Evolutionary conservation across 1,140 invertebrate genomes (phyloP).

Genomic region (Orussus abietinus): DNA sequence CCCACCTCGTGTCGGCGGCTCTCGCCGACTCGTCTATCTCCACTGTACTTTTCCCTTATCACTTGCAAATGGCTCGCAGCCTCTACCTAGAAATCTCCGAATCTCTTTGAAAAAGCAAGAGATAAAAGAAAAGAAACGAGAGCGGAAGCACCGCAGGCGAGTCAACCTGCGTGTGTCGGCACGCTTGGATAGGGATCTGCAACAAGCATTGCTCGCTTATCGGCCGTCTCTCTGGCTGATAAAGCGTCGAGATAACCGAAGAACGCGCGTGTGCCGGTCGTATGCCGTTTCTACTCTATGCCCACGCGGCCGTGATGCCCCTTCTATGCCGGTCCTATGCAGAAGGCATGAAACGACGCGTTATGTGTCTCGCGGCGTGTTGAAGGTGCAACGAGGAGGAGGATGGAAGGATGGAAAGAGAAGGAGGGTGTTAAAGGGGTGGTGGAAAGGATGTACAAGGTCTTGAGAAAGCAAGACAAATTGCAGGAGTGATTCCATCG

Average conservation of each 20-base stretch:
- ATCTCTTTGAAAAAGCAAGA: too few species aligned
- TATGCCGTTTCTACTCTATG: conserved; percentile 1
- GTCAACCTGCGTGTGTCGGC: conserved; percentile 23
- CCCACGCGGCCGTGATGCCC: neutral
- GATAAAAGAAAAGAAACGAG: too few species aligned
- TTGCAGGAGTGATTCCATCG: too few species aligned
- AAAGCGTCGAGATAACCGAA: conserved; percentile 4
- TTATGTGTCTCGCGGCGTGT: conserved; percentile 15
- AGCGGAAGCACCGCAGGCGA: conserved; percentile 13
- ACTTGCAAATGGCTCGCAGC: neutral
- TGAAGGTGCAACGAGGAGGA: conserved; percentile 17
- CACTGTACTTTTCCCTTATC: neutral
- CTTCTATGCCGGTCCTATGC: too few species aligned
- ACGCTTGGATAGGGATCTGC: conserved; percentile 17
- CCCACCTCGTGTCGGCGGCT: conserved; percentile 30
- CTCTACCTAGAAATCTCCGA: too few species aligned
- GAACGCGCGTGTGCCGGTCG: conserved; percentile 13
- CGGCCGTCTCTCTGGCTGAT: conserved; percentile 10
- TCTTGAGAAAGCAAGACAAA: too few species aligned
- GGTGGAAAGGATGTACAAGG: neutral
- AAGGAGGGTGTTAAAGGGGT: neutral
- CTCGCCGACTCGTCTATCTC: too few species aligned
- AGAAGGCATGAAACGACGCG: neutral
- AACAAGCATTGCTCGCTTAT: conserved; percentile 26
- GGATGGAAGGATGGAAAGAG: conserved; percentile 11